These are phyloP conservation scores for Steinernema hermaphroditum DNA, from an alignment of 2,888 invertebrate species.

Conservation along the genomic window DNA sequence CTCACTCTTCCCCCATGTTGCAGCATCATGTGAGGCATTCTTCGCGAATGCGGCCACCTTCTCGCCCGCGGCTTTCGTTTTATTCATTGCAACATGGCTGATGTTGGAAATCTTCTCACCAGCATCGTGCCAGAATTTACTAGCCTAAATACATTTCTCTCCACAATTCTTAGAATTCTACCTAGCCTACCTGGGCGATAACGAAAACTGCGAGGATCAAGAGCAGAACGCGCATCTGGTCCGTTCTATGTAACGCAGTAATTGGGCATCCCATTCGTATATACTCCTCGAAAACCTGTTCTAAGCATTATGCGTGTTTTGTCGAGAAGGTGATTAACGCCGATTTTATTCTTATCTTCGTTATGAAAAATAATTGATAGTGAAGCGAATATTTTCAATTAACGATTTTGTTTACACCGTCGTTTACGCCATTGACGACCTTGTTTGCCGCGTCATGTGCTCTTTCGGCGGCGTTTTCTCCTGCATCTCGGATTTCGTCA, in stretches of 20 bases:
- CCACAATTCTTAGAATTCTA: too few relatives aligned
- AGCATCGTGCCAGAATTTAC: neutral
- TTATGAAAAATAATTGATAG: neutral
- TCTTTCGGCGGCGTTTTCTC: neutral
- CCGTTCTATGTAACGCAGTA: too few relatives aligned
- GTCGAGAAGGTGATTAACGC: neutral
- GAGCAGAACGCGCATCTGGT: neutral
- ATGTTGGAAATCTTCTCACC: constrained; percentile 9
- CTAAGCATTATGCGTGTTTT: neutral
- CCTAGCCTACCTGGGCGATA: neutral
- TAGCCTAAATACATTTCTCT: too few relatives aligned
- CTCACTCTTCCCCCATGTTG: neutral
- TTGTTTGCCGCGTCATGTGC: constrained; percentile 14
- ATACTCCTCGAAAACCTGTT: neutral
- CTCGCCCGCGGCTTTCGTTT: constrained; percentile 7
- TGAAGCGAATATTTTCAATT: neutral
- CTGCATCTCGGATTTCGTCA: neutral
- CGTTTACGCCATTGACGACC: constrained; percentile 15
- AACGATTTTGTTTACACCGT: constrained; percentile 12
- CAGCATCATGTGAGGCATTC: neutral
- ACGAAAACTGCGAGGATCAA: neutral
- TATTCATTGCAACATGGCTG: neutral
- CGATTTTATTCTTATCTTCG: neutral
- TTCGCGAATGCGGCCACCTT: constrained; percentile 9
- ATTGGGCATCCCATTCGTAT: too few relatives aligned